Conservation (phyloP, 2,888 invertebrate genomes). For the Cyclophora punctaria region DNA sequence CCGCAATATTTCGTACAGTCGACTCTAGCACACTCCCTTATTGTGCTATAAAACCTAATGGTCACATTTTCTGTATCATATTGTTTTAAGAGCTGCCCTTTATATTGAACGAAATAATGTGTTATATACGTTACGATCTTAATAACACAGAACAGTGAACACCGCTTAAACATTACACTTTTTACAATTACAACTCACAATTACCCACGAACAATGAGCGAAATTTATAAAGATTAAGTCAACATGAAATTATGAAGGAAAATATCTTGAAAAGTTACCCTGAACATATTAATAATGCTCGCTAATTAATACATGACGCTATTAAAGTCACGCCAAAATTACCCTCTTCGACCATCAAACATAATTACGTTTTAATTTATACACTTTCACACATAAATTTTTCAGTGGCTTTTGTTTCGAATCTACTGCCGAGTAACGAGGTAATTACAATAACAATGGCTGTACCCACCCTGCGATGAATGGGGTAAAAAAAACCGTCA, state of each 20-base stretch:
- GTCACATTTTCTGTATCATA: conserved; percentile 39
- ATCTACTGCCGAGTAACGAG: conserved; percentile 42
- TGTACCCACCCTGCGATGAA: conserved; percentile 33
- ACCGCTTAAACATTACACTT: conserved; percentile 1
- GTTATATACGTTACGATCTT: conserved; percentile 25
- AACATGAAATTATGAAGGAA: not conserved
- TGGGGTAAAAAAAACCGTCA: conserved; percentile 33
- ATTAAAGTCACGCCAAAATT: conserved; percentile 14
- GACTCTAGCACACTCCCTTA: conserved; percentile 24
- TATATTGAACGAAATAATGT: conserved; percentile 23
- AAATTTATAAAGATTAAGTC: no score
- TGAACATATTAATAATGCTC: conserved; percentile 8
- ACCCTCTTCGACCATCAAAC: conserved; percentile 20
- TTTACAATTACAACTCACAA: no score
- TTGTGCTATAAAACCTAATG: conserved; percentile 47
- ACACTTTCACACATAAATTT: conserved; percentile 23
- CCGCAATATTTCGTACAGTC: conserved; percentile 27
- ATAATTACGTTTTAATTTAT: conserved; percentile 24
- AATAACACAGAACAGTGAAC: conserved; percentile 12
- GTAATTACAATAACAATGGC: conserved; percentile 57
- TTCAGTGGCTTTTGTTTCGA: conserved; percentile 22
- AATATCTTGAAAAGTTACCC: conserved; percentile 12
- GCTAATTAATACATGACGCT: conserved; percentile 19
- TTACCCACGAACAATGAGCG: no score
- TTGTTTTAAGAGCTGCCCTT: conserved; percentile 39